phyloP scores from a whole-genome alignment of 2,113 vertebrate species.

The Perognathus longimembris region DNA sequence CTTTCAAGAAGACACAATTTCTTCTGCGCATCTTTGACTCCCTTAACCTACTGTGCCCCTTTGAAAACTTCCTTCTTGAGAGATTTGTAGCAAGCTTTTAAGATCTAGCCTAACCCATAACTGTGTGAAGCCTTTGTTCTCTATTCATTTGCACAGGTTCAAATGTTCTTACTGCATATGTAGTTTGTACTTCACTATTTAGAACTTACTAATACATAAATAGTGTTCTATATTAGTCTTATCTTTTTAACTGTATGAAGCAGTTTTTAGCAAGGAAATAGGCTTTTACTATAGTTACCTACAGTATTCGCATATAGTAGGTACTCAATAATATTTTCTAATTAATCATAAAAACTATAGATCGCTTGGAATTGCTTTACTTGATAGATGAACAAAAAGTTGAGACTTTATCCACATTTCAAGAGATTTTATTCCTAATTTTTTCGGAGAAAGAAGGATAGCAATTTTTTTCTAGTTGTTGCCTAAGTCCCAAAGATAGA shows the following conservation, averaged over 20 bases:
- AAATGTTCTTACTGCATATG: neutral
- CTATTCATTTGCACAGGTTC: neutral
- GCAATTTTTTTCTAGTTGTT: constrained; percentile 31
- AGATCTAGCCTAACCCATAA: neutral
- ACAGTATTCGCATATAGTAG: constrained; percentile 28
- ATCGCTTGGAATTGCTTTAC: constrained; percentile 23
- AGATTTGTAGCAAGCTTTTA: neutral
- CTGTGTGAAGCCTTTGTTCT: neutral
- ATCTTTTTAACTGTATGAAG: constrained; percentile 19
- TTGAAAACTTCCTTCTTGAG: neutral
- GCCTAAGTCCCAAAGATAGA: constrained; percentile 21
- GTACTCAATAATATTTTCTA: constrained; percentile 44
- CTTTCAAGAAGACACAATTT: neutral
- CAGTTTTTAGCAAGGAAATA: constrained; percentile 36
- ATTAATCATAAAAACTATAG: constrained; percentile 36
- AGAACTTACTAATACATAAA: neutral
- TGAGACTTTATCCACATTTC: constrained; percentile 13
- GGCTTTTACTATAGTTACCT: neutral
- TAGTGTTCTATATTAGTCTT: neutral
- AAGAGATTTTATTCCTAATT: constrained; percentile 27
- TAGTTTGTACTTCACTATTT: neutral
- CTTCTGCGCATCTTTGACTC: neutral
- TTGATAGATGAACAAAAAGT: constrained; percentile 19
- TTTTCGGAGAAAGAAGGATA: constrained; percentile 19
- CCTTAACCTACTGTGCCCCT: neutral